Base-by-base conservation (phyloP, 2,797 vertebrate genomes). In the Chelidonichthys spinosus region DNA sequence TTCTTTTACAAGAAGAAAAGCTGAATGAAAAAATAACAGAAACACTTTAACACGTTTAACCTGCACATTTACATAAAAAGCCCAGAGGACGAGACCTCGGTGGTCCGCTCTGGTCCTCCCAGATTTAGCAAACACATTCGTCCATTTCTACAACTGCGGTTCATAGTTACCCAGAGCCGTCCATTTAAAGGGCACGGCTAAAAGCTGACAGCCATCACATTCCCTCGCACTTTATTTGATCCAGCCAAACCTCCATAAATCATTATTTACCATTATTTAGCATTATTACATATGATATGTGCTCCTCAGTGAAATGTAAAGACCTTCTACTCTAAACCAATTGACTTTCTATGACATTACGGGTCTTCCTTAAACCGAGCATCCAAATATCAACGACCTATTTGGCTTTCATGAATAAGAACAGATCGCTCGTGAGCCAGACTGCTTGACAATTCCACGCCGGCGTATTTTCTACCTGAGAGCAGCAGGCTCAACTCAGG, bases 361-460 rank as follows among this genome's bases (percentile, higher is more conserved):
- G 46, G 59, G n/a, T 18, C 44, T 39, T 55, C 54, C 64, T 71
- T 68, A 61, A 68, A 35, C 58, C 56, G 44, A 8, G 15, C 40
- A 72, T 79, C 68, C 52, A 90, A 92, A 93, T 91, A 93, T 82
- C 90, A 94, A 89, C 54, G 70, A 68, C 69, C 85, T 78, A 86
- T 92, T 93, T 91, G 85, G 77, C 85, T 88, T 85, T 83, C 88
- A 91, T 92, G 85, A 92, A 75, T 82, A 74, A 40, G 44, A 75
- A 14, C 14, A 42, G 63, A 79, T 49, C 10, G 52, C 36, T 52
- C 1, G 14, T n/a, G 52, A 79, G 50, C 59, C 63, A 8, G 17
- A 33, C 52, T 50, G 56, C 72, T 74, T 69, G 58, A 59, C 52
- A 60, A 9, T 37, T 72, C 37, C 35, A 11, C 4, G 32, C 11